Base-by-base conservation (phyloP, 2,888 invertebrate genomes). In the Leucozona laternaria region DNA sequence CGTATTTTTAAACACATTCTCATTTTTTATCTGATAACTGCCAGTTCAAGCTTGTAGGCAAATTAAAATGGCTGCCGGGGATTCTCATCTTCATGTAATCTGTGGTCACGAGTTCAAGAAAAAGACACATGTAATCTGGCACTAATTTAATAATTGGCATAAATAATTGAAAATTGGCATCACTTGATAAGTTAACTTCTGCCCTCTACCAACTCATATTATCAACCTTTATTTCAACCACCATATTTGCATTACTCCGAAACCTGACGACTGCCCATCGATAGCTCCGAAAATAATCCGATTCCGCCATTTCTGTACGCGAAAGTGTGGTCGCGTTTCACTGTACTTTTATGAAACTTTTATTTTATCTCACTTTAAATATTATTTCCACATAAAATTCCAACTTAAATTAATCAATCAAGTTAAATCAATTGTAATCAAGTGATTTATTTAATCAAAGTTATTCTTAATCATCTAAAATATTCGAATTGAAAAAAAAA, bases 221-320 rank as follows among this genome's bases (percentile, higher is more conserved):
- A 6, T 2, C 2, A 43, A 57, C n/a, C 0, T 4, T 4, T 0
- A 20, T n/a, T 4, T 37, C 31, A 60, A 37, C 75, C 78, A 78
- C 86, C 86, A 86, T 82, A 45, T 73, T 81, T 68, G 71, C 66
- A 76, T 66, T 20, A 43, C 34, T 81, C 86, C 86, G 81, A 81
- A 82, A 22, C 25, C 43, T 62, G 78, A 60, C 81, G 78, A 73
- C 34, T 15, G 62, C 45, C 43, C 64, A 17, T 58, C 31, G 34
- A 77, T 53, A 86, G 81, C 68, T 82, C 86, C 81, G 81, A 86
- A 85, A 80, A 73, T 68, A 62, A 77, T 81, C 57, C 68, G 50
- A 86, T 78, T 86, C 86, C 86, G 86, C 86, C 86, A 86, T 86
- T 86, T 86, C 81, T 86, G 81, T 70, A 86, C 86, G 86, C 78